Evolutionary conservation across 1,140 invertebrate species (phyloP).

Genomic region (Pissodes strobi): DNA sequence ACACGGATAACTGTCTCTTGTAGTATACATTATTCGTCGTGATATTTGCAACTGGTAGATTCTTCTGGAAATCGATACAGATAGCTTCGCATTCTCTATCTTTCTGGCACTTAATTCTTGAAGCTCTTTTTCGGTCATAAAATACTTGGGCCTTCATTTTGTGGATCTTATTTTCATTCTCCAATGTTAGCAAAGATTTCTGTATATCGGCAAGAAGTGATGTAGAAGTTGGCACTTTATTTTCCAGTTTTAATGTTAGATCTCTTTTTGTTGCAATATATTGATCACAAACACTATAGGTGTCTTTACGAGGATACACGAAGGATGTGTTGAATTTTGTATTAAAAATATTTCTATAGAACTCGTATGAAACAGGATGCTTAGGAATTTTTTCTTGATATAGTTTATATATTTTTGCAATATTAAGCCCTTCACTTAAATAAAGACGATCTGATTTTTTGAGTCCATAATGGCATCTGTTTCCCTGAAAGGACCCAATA

Average conservation of each 20-base stretch:
- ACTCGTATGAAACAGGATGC: conserved; percentile 14
- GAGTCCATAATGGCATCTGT: conserved; percentile 13
- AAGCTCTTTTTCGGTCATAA: no score
- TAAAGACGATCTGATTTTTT: no score
- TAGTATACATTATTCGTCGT: no score
- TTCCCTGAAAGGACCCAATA: conserved; percentile 20
- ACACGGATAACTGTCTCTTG: no score
- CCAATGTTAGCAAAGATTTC: not conserved
- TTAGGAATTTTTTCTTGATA: conserved; percentile 16
- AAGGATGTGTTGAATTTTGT: conserved; percentile 24
- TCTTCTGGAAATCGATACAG: conserved; percentile 17
- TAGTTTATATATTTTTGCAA: conserved; percentile 9
- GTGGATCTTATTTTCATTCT: conserved; percentile 6
- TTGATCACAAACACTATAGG: not conserved
- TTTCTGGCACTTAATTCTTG: conserved; percentile 22
- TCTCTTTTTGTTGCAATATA: conserved; percentile 5
- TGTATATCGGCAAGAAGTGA: no score
- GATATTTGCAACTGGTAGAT: no score
- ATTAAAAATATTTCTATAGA: no score
- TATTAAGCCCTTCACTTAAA: no score
- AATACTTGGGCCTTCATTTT: no score
- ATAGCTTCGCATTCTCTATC: conserved; percentile 29
- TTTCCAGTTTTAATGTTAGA: no score
- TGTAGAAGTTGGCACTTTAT: no score
- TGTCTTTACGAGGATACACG: conserved; percentile 10